Evolutionary conservation across 2,113 vertebrate species (phyloP).

Genomic region (Salminus brasiliensis): DNA sequence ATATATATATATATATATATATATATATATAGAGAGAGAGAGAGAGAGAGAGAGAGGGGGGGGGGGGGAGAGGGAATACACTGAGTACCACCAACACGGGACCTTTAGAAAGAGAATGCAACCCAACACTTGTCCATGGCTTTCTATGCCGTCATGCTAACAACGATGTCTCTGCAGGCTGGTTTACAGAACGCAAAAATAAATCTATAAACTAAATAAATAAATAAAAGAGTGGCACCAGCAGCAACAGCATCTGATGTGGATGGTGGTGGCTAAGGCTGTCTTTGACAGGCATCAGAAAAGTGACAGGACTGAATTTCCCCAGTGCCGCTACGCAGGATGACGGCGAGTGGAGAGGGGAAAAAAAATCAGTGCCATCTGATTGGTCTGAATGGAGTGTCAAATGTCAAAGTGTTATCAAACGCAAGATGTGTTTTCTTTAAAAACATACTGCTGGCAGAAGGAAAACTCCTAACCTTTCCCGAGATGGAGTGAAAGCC

Average conservation of each 20-base stretch:
- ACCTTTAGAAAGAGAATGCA: slow-evolving; percentile 23
- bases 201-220: slow-evolving; percentile 59
- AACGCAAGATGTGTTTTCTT: slow-evolving; percentile 71
- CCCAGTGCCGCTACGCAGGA: slow-evolving; percentile 52
- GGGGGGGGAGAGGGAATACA: too few species aligned
- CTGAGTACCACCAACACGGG: slow-evolving; percentile 10
- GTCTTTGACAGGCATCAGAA: slow-evolving; percentile 71
- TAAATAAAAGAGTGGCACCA: slow-evolving; percentile 47
- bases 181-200: slow-evolving; percentile 55
- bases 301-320: slow-evolving; percentile 66
- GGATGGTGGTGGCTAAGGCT: slow-evolving; percentile 66
- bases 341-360: background rate
- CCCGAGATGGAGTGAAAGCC: slow-evolving; percentile 63
- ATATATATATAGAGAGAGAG: too few species aligned
- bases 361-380: slow-evolving; percentile 30
- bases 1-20: too few species aligned
- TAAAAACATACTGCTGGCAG: slow-evolving; percentile 63
- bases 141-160: slow-evolving; percentile 59
- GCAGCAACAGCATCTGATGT: slow-evolving; percentile 64
- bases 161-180: slow-evolving; percentile 61
- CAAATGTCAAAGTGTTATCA: slow-evolving; percentile 80
- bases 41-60: too few species aligned
- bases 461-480: slow-evolving; percentile 68
- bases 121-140: background rate
- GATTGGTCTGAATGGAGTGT: slow-evolving; percentile 78